Base-by-base conservation (phyloP, 2,888 invertebrate species). In the Melanostoma mellinum region DNA sequence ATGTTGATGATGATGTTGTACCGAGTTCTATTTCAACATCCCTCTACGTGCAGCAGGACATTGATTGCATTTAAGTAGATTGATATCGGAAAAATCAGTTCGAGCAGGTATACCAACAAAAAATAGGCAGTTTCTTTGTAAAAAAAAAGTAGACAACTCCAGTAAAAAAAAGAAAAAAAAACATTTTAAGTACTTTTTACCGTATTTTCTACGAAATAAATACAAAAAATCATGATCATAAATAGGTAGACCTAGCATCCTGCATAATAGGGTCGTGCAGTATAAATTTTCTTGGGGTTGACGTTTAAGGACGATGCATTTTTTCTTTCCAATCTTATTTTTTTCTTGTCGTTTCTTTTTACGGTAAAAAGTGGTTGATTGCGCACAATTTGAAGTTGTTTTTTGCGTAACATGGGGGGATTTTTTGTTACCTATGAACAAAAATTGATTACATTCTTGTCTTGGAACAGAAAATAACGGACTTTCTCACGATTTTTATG, bases 31-130 rank as follows among this genome's bases (percentile, higher is more conserved):
- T 71, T 40, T 44, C 52, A 36, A 40, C 61, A 50, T 48, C 40
- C 44, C 50, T 58, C 10, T 30, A 0, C 33, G 20, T 60, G 46
- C 60, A 67, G 46, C 78, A 84, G 82, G 84, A 84, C 84, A 84
- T 84, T 84, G 84, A 84, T 84, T 84, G 79, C 84, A 61, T 84
- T 67, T 79, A 84, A 84, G 79, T 75, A 84, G 84, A 84, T 84
- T 84, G 79, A 79, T 79, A 84, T 84, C 84, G 79, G 84, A 60
- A 71, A 74, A 78, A 84, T 84, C 78, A 79, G 78, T 84, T 84
- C 84, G 79, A 79, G 84, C 20, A 20, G 20, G 20, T 20, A 20
- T 84, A 84, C 79, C 63, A 46, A 20, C 3, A 48, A 6, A 42
- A 42, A 33, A 8, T 48, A 75, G 56, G 74, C 36, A 50, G 63